Base-by-base conservation (phyloP, 2,113 vertebrate species). In the Burhinus oedicnemus region DNA sequence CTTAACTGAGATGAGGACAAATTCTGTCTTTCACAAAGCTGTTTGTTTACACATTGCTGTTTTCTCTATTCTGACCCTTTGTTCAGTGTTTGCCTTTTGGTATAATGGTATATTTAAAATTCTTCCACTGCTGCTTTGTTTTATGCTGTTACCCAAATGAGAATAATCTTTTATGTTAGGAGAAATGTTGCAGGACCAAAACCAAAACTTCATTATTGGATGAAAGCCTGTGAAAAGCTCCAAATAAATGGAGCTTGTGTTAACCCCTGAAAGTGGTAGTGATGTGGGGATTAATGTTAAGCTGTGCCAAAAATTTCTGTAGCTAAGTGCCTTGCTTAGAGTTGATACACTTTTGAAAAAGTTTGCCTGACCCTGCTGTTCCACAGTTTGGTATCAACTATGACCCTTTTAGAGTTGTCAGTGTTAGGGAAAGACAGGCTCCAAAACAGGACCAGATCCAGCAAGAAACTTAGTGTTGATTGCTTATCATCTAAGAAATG, bases 61-160 rank as follows among this genome's bases (percentile, higher is more conserved):
- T 93, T 69, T 69, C 82, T 85, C 29, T 69, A 4, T 79, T 94
- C 65, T 65, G 70, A 83, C 25, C 34, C n/a, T 62, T 80, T 47
- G 42, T 81, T 85, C 58, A 62, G 42, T 72, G 78, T 93, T 96
- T 87, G 55, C 36, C 58, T 95, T 95, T 88, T 88, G 38, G 12
- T 91, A 22, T 92, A 92, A 81, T 25, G 36, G 47, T 91, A 45
- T 34, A 66, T 58, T 86, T 93, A 32, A 93, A 77, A 81, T 88
- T 65, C 38, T 74, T 94, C 71, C 61, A 18, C 44, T 87, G 52
- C 57, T 69, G 66, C 58, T 95, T 94, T 58, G 64, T 70, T 89
- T 92, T 79, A 47, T 61, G 47, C 40, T 85, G 74, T 58, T 83
- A 77, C n/a, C 45, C 23, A 27, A 92, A 85, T 81, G 14, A 83